Base-by-base conservation (phyloP, 2,888 invertebrate species). In the Acanthosepion lycidas region DNA sequence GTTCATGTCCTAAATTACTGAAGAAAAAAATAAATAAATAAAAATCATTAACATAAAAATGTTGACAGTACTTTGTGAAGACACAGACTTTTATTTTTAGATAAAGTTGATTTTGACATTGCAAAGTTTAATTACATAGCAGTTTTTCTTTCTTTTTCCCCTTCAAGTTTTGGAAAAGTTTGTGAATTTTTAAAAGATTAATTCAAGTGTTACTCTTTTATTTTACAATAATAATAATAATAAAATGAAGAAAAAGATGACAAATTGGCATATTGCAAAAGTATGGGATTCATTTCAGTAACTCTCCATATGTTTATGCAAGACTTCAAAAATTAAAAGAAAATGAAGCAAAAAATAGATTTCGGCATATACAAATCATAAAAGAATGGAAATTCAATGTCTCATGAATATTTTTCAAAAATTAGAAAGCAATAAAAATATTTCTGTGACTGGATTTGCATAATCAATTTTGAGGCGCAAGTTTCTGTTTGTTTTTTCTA, bases 381-480 rank as follows among this genome's bases (percentile, higher is more conserved):
- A 33, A n/a, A 78, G n/a, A 78, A 78, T 78, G 78, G 78, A 15
- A 78, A 78, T 78, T 15, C n/a, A 78, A 78, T 78, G n/a, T 78
- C 78, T 78, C 78, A 78, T 78, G 78, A 78, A 78, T 78, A 78
- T 78, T 78, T 78, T 78, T n/a, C 12, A n/a, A 78, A 78, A 78
- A 78, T 78, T 78, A 78, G 12, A n/a, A 28, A 20, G 55, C 55
- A 55, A 78, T 78, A n/a, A 78, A 78, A 78, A 78, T 4, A 78
- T 78, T 78, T 78, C 12, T 78, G 28, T 78, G 12, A 78, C 78
- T 78, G 2, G n/a, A 78, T 78, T 78, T 78, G 78, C 78, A 78
- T 78, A 78, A 78, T 78, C 78, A 78, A 78, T 78, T 78, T 78
- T n/a, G 12, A 78, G 15, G 78, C n/a, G 78, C n/a, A n/a, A 78